Percentiles rank a stretch among this genome's conserved stretches.
phyloP scores from a whole-genome alignment of 2,888 invertebrate species.

The Papilio gigon region DNA sequence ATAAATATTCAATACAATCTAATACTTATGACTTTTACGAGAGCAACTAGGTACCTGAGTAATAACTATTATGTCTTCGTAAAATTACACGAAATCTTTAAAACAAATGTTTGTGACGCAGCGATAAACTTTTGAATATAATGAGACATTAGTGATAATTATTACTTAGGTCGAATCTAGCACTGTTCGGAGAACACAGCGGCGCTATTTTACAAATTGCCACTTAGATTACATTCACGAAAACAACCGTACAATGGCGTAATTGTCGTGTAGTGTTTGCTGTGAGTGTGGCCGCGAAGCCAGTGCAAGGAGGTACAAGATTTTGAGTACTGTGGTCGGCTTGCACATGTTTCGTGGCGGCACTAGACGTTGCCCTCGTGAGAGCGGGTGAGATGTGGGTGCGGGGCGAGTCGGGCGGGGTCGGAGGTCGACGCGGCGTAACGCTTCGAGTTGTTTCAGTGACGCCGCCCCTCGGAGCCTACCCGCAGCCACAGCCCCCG shows the following conservation, averaged over 20 bases:
- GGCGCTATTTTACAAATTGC: constrained; percentile 29
- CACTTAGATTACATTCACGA: not conserved
- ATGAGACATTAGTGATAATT: constrained; percentile 13
- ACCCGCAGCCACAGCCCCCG: constrained; percentile 83
- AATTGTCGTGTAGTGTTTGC: constrained; percentile 35
- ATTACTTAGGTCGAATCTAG: constrained; percentile 27
- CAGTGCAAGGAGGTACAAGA: not conserved
- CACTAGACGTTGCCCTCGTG: constrained; percentile 34
- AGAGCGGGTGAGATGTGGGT: constrained; percentile 44
- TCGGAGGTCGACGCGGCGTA: constrained; percentile 42
- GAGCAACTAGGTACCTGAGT: constrained; percentile 35
- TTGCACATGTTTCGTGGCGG: constrained; percentile 14
- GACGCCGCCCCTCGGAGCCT: constrained; percentile 80
- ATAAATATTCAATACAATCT: not conserved
- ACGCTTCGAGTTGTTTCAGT: constrained; percentile 74
- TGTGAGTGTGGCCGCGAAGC: constrained; percentile 26
- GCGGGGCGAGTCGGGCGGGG: constrained; percentile 43
- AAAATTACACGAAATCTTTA: not conserved
- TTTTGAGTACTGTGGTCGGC: not conserved
- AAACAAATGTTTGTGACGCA: not conserved
- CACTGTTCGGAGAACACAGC: constrained; percentile 33
- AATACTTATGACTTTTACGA: constrained; percentile 39
- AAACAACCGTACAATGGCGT: constrained; percentile 16
- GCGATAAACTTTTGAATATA: not conserved
- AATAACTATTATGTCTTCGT: constrained; percentile 17